Conservation (phyloP, 1,140 invertebrate species). For the Brachionus rotundiformis region DNA sequence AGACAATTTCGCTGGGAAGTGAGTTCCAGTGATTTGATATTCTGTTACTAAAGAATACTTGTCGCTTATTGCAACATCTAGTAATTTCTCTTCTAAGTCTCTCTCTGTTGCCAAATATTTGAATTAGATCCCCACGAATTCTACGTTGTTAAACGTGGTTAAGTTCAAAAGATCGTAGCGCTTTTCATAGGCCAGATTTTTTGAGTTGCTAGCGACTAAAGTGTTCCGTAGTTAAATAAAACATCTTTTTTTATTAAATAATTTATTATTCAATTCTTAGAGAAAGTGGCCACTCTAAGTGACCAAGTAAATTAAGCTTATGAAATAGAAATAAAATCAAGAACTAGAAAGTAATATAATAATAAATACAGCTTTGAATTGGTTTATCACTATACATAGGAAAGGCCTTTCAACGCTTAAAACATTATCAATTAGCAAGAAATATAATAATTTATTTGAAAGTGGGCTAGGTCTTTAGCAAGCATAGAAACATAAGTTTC, state of each 20-base stretch:
- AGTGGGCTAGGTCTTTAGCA: no score
- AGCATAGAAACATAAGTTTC: no score
- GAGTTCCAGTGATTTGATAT: not conserved
- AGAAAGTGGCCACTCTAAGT: no score
- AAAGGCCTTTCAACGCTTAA: not conserved
- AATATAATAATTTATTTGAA: not conserved
- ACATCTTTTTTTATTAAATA: no score
- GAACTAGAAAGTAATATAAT: no score
- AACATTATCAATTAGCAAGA: not conserved
- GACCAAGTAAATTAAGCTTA: no score
- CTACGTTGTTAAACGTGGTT: not conserved
- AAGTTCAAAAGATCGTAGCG: not conserved
- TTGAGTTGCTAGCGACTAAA: not conserved
- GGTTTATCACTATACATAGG: no score
- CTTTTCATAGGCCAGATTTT: not conserved
- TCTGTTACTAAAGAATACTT: not conserved
- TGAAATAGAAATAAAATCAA: no score
- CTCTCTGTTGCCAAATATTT: not conserved
- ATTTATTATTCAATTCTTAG: no score
- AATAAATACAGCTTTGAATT: no score
- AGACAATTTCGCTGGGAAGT: not conserved
- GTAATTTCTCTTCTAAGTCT: not conserved
- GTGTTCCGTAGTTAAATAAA: no score
- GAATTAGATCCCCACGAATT: not conserved
- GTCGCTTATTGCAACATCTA: not conserved